Percentiles rank a stretch among this genome's conserved stretches.
phyloP scores from a whole-genome alignment of 2,113 vertebrate species.

The Prunella himalayana region DNA sequence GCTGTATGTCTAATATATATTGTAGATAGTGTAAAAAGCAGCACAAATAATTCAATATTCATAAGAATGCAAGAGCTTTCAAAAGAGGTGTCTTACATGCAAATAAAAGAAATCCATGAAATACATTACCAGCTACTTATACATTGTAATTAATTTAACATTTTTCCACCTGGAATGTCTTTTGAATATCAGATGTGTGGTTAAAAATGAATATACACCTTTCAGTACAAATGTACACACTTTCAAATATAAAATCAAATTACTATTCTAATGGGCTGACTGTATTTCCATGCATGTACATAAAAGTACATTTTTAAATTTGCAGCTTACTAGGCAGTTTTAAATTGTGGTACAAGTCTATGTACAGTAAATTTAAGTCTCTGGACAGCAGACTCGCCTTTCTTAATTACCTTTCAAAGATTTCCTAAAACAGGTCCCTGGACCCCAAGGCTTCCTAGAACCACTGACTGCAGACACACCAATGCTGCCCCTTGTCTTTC shows the following conservation, averaged over 20 bases:
- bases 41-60: not conserved
- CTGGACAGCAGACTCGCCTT: not conserved
- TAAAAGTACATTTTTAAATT: not conserved
- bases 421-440: not conserved
- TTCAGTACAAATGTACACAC: not conserved
- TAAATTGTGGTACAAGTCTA: not conserved
- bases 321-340: not conserved
- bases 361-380: not conserved
- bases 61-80: not conserved
- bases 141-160: not conserved
- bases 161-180: not conserved
- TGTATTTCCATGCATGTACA: not conserved
- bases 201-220: not conserved
- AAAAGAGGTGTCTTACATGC: not conserved
- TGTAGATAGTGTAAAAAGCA: not conserved
- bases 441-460: not conserved
- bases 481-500: not conserved
- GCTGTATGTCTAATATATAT: not conserved
- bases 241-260: not conserved
- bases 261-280: not conserved
- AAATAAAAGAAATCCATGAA: not conserved
- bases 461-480: not conserved
- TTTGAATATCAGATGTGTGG: not conserved
- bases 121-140: not conserved
- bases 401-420: not conserved